Conservation (phyloP, 2,888 invertebrate genomes). For the Anthophora plumipes region DNA sequence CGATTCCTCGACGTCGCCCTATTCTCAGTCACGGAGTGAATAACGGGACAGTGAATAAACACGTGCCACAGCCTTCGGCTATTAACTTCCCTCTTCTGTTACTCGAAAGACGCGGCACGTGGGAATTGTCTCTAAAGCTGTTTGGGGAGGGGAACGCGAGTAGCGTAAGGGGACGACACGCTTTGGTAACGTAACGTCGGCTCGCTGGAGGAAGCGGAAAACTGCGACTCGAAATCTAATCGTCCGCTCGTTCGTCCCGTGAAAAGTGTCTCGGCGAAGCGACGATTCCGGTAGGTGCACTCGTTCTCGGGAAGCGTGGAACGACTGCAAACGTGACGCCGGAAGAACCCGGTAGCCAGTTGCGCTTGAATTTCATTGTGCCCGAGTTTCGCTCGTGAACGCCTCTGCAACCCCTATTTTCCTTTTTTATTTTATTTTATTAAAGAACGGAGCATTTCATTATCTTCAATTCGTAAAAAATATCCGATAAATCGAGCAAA, state of each 20-base stretch:
- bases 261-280: conserved; percentile 48
- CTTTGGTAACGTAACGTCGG: conserved; percentile 13
- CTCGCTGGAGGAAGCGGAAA: conserved; percentile 36
- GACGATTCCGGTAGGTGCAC: conserved; percentile 15
- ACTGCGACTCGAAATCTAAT: conserved; percentile 64
- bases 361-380: conserved; percentile 36
- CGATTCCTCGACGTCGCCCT: not conserved
- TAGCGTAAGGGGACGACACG: not conserved
- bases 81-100: conserved; percentile 18
- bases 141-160: conserved; percentile 18
- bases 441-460: no score
- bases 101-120: conserved; percentile 28
- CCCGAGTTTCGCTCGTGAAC: not conserved
- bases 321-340: conserved; percentile 11
- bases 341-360: not conserved
- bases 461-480: no score
- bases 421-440: no score
- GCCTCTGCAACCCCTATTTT: not conserved
- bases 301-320: conserved; percentile 8
- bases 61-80: not conserved
- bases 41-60: conserved; percentile 2
- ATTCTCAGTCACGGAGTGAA: not conserved
- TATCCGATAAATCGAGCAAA: no score
- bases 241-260: conserved; percentile 39
- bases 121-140: conserved; percentile 49